These are phyloP conservation scores for Eutolmus rufibarbis DNA, from an alignment of 2,888 invertebrate genomes.

Conservation along the genomic window DNA sequence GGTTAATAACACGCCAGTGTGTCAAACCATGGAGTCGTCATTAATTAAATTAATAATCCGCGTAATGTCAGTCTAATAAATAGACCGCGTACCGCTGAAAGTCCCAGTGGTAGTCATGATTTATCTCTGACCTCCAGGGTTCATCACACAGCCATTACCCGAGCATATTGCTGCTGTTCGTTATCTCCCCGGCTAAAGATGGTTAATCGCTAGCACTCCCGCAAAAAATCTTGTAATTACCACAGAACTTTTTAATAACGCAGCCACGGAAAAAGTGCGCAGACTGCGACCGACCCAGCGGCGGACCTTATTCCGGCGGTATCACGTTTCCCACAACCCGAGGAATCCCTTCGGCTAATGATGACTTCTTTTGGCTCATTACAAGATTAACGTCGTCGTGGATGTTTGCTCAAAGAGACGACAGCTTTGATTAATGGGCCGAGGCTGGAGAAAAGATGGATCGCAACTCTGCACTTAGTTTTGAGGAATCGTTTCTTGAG, in stretches of 20 bases:
- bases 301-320: conserved; percentile 18
- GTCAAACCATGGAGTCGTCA: not conserved
- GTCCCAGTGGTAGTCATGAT: not conserved
- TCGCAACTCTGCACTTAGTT: conserved; percentile 7
- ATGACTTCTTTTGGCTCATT: conserved; percentile 38
- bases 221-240: conserved; percentile 29
- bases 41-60: conserved; percentile 39
- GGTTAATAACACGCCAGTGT: not conserved
- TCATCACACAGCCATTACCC: not conserved
- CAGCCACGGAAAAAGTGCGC: not conserved
- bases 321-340: conserved; percentile 26
- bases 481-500: not conserved
- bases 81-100: not conserved
- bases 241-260: conserved; percentile 1
- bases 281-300: not conserved
- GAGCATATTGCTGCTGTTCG: not conserved
- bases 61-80: conserved; percentile 21
- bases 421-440: conserved; percentile 41
- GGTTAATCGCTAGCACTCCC: conserved; percentile 13
- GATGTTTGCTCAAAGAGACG: conserved; percentile 42
- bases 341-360: conserved; percentile 31
- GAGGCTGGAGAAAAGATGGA: conserved; percentile 23
- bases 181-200: not conserved
- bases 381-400: conserved; percentile 42
- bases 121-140: conserved; percentile 33